Evolutionary conservation across 2,888 invertebrate genomes (phyloP).

Genomic region (Anaspis maculata): DNA sequence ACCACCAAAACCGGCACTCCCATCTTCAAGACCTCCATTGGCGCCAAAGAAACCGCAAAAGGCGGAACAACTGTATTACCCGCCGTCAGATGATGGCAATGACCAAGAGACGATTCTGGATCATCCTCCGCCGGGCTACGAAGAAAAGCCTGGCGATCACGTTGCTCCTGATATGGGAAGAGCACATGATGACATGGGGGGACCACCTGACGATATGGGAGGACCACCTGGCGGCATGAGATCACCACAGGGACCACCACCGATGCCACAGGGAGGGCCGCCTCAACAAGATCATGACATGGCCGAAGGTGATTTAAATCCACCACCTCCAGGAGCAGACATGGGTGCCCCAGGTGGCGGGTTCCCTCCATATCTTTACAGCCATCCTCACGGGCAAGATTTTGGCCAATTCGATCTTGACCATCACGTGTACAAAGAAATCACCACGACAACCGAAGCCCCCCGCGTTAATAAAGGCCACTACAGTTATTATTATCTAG

Average conservation of each 20-base stretch:
- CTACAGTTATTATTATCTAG: constrained; percentile 68
- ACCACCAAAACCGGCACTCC: constrained; percentile 9
- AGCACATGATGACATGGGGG: constrained; percentile 30
- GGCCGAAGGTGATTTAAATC: constrained; percentile 39
- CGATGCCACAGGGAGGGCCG: constrained; percentile 34
- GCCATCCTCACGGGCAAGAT: constrained; percentile 17
- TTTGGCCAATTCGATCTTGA: constrained; percentile 33
- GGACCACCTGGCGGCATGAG: not conserved
- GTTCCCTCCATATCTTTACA: constrained; percentile 36
- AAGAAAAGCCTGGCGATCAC: constrained; percentile 20
- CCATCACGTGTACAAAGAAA: constrained; percentile 39
- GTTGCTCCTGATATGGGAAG: constrained; percentile 3
- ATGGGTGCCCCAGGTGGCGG: constrained; percentile 13
- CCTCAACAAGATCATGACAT: constrained; percentile 16
- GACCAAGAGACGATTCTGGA: constrained; percentile 17
- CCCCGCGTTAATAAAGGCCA: constrained; percentile 49
- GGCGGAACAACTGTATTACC: constrained; percentile 19
- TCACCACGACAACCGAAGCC: constrained; percentile 42
- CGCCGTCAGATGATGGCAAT: constrained; percentile 14
- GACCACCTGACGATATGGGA: not conserved
- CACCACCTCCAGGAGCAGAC: constrained; percentile 31
- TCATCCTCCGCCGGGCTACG: constrained; percentile 21
- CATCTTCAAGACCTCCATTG: constrained; percentile 25
- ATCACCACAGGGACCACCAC: not conserved
- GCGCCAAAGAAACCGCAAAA: too few relatives aligned